Base-by-base conservation (phyloP, 2,797 vertebrate species). In the Ara ararauna region DNA sequence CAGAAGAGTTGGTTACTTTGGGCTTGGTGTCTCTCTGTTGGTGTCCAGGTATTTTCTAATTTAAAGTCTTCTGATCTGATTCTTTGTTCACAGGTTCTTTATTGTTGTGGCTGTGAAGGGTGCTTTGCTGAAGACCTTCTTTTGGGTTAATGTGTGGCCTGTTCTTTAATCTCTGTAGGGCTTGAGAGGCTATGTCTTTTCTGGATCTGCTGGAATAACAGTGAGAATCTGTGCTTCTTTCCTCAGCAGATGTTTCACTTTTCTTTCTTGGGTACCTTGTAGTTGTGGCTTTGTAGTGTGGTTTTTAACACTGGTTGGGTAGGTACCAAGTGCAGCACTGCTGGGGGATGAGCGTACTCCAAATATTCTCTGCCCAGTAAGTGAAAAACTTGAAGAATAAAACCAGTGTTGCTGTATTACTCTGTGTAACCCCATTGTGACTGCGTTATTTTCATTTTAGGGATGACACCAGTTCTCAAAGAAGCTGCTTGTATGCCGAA, bases 1-100 rank as follows among this genome's bases (percentile, higher is more conserved):
- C 21, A 1, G 4, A 0, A 0, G 0, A 0, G 0, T 0, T 20
- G 2, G 4, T 14, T 64, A 30, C 9, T 1, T 54, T 2, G 19
- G 12, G 3, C 0, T 7, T 7, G 3, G 2, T 0, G 1, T 3
- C 50, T 27, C 0, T 30, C 1, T 6, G 7, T 5, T 11, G 2
- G 2, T 58, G 78, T 60, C 3, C 21, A 87, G 81, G 93, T 82
- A 66, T 14, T 53, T 32, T 0, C 1, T 61, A 40, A 1, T 36
- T 64, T 88, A 51, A 22, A 29, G 12, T 40, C 4, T 83, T 20
- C 0, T 0, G 2, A 0, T 68, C 29, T 60, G 29, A 5, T 23
- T 44, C 2, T 53, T n/a, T 82, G 26, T 60, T 47, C 5, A 4
- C 4, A 15, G 7, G 1, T 58, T 81, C 0, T 0, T 2, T 70